Evolutionary conservation across 2,113 vertebrate genomes (phyloP).

Genomic region (Chascanopsetta lugubris): DNA sequence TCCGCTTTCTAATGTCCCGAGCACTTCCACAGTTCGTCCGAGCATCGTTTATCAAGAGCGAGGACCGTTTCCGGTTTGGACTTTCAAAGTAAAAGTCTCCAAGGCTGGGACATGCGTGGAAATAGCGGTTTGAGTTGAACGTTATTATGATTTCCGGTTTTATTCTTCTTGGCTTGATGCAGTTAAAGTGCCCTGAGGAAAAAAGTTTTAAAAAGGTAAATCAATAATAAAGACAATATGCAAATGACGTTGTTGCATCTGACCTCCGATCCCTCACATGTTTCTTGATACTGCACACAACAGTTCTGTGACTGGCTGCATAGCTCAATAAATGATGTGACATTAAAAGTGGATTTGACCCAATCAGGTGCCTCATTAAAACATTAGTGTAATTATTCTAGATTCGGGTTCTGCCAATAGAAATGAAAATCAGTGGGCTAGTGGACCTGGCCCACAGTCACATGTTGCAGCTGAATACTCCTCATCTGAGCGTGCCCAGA

Average conservation of each 20-base stretch:
- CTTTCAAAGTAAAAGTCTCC: constrained; percentile 55
- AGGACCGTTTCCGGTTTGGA: neutral
- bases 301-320: no score
- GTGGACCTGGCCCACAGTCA: no score
- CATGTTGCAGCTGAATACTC: no score
- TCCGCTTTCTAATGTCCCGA: constrained; percentile 4
- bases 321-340: no score
- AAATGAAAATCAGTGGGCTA: no score
- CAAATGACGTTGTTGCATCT: neutral
- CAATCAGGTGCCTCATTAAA: no score
- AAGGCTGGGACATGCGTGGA: neutral
- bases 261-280: neutral
- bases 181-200: no score
- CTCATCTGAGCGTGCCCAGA: no score
- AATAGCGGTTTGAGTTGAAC: neutral
- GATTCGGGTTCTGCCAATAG: no score
- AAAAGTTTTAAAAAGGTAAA: constrained; percentile 7
- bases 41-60: neutral
- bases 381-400: no score
- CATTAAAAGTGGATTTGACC: no score
- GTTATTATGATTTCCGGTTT: neutral
- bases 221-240: constrained; percentile 20
- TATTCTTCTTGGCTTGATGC: constrained; percentile 9
- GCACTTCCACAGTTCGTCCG: neutral
- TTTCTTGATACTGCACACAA: neutral